Percentiles rank a stretch among this genome's conserved stretches.
phyloP scores from a whole-genome alignment of 2,113 vertebrate species.

The Turnix velox region DNA sequence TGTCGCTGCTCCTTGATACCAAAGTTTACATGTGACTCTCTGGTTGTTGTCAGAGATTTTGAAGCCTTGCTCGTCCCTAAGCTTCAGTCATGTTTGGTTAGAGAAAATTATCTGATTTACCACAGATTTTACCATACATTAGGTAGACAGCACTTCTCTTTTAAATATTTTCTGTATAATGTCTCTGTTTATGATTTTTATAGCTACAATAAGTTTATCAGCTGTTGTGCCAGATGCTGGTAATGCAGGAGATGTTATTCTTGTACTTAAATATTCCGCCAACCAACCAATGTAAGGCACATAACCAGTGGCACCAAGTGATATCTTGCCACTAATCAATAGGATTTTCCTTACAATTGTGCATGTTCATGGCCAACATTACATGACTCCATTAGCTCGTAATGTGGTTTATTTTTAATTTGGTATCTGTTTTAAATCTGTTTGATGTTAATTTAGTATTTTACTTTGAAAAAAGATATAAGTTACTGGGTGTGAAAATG shows the following conservation, averaged over 20 bases:
- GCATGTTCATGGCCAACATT: neutral
- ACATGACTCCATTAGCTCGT: neutral
- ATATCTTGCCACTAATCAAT: neutral
- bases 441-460: neutral
- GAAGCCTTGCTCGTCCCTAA: neutral
- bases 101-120: neutral
- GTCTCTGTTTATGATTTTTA: neutral
- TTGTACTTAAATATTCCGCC: neutral
- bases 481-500: neutral
- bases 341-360: neutral
- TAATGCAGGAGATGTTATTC: neutral
- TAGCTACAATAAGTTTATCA: neutral
- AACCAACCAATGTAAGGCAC: neutral
- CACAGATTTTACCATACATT: neutral
- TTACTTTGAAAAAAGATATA: neutral
- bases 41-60: neutral
- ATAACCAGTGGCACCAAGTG: neutral
- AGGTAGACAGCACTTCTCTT: neutral
- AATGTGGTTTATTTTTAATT: neutral
- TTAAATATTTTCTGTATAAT: neutral
- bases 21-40: neutral
- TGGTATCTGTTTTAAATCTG: neutral
- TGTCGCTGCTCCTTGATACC: neutral
- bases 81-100: accelerated
- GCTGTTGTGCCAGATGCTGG: neutral